Conservation (phyloP, 2,113 vertebrate genomes). For the Uropsilus gracilis region DNA sequence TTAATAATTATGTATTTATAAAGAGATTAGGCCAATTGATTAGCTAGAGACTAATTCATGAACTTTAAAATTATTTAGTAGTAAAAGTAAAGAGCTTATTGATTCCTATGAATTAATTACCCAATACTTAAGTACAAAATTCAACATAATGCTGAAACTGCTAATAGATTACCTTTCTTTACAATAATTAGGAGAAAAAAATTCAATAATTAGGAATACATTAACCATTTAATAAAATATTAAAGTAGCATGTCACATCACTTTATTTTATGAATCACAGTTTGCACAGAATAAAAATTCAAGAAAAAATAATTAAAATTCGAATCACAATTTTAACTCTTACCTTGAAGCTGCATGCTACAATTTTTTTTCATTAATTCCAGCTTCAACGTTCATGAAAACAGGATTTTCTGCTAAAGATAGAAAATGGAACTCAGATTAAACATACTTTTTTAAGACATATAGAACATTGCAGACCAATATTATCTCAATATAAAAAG, state of each 20-base stretch:
- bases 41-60: not conserved
- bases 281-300: not conserved
- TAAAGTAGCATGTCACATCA: not conserved
- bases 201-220: too few species aligned
- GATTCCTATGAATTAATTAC: not conserved
- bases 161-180: not conserved
- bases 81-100: not conserved
- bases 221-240: not conserved
- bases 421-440: not conserved
- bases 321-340: not conserved
- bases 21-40: not conserved
- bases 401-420: not conserved
- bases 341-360: not conserved
- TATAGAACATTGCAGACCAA: too few species aligned
- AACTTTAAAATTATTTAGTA: not conserved
- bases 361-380: not conserved
- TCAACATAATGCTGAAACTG: not conserved
- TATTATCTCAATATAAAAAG: too few species aligned
- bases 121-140: not conserved
- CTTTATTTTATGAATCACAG: not conserved
- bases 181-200: constrained; percentile 15
- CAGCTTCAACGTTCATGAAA: not conserved
- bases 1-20: not conserved
- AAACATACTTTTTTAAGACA: not conserved
- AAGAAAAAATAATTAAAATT: too few species aligned